These are phyloP conservation scores for Carcharodon carcharias DNA, from an alignment of 2,797 vertebrate species.

Conservation along the genomic window DNA sequence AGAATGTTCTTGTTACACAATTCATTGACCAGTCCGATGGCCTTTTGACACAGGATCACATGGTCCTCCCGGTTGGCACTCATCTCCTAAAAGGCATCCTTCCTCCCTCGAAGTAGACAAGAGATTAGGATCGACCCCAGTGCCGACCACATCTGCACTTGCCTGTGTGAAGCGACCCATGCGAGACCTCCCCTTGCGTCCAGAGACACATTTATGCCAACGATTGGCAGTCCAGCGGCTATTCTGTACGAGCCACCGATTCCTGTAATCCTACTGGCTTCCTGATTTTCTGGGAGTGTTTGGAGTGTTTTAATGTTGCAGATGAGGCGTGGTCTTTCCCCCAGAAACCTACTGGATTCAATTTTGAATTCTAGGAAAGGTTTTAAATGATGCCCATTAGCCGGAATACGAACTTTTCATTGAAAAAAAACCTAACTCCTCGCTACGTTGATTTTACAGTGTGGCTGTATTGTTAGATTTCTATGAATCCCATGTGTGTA, in stretches of 20 bases:
- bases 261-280: neutral
- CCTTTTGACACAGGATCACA: constrained; percentile 32
- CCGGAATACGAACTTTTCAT: neutral
- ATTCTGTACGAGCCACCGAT: neutral
- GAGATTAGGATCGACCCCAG: neutral
- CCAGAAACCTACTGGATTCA: neutral
- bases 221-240: neutral
- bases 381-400: neutral
- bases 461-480: neutral
- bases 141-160: constrained; percentile 2
- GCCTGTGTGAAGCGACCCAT: neutral
- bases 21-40: constrained; percentile 28
- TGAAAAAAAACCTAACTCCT: neutral
- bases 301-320: neutral
- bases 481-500: neutral
- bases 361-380: neutral
- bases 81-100: constrained; percentile 27
- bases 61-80: constrained; percentile 23
- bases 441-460: neutral
- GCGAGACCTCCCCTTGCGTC: neutral
- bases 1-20: constrained; percentile 5
- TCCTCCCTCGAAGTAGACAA: neutral
- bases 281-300: constrained; percentile 16
- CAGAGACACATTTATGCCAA: constrained; percentile 24
- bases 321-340: constrained; percentile 16